Base-by-base conservation (phyloP, 2,888 invertebrate species). In the Watsonalla binaria region DNA sequence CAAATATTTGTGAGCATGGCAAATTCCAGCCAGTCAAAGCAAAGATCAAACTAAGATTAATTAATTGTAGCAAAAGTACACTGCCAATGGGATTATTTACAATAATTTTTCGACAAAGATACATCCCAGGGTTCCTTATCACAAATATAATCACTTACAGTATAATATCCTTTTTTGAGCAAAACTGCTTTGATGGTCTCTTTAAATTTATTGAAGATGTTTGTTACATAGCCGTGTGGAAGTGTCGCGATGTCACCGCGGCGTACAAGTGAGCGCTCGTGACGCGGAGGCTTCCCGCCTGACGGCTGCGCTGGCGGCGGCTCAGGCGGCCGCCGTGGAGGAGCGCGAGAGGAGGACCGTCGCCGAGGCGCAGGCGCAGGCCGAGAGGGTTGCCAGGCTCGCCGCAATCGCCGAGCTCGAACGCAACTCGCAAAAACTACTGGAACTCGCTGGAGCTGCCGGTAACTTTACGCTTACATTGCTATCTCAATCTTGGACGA, bases 361-460 rank as follows among this genome's bases (percentile, higher is more conserved):
- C 60, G 88, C 92, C 50, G 94, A 94, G 70, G 81, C 92, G 49
- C 92, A 92, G 63, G 81, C 96, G 63, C 92, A 93, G 45, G 93
- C 94, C 11, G 96, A 96, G 70, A 91, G 93, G 4, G 92, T 94
- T 8, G 95, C 95, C 55, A 93, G 96, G 53, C 92, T 94, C n/a
- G 93, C 94, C 5, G 93, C 95, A 55, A 93, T 94, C 69, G 93
- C 94, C 13, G 96, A 96, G 78, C 83, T 96, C 48, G 94, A 95
- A 65, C 90, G 93, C 60, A 96, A 96, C 77, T 94, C 95, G 15
- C 93, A 94, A 68, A 88, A 96, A 51, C 93, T 96, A 46, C 85
- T 95, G 63, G 94, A 92, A 47, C 90, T 93, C 68, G 89, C 82
- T 75, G 82, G 93, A 65, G 78, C 84, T 39, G 37, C 48, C 72